Evolutionary conservation across 1,140 invertebrate genomes (phyloP).

Genomic region (Lasioglossum albipes): DNA sequence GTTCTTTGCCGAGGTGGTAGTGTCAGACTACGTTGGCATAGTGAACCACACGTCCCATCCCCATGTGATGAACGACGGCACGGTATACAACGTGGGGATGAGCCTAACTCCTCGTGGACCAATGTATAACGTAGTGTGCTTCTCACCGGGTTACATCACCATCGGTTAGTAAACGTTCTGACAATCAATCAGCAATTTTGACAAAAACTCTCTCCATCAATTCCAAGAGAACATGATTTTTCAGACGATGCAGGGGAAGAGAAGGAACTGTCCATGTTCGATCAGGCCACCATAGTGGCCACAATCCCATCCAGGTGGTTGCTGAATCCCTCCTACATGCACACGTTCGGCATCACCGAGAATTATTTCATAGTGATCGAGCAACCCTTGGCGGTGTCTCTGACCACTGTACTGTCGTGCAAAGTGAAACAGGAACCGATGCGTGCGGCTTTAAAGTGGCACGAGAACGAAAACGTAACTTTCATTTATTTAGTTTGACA

Average conservation of each 20-base stretch:
- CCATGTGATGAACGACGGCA: slow-evolving; percentile 88
- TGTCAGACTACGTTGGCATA: slow-evolving; percentile 86
- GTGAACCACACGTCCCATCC: slow-evolving; percentile 93
- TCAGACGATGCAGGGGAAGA: slow-evolving; percentile 60
- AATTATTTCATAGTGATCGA: slow-evolving; percentile 92
- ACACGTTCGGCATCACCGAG: slow-evolving; percentile 92
- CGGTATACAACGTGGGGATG: slow-evolving; percentile 90
- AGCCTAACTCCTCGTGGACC: slow-evolving; percentile 85
- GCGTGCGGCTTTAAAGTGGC: slow-evolving; percentile 85
- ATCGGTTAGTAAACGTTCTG: slow-evolving; percentile 70
- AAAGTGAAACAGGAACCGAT: slow-evolving; percentile 84
- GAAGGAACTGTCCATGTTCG: slow-evolving; percentile 83
- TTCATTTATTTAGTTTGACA: no score
- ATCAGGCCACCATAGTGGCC: slow-evolving; percentile 85
- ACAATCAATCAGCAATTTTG: not conserved
- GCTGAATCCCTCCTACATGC: slow-evolving; percentile 91
- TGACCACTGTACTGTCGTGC: slow-evolving; percentile 81
- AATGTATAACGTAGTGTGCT: slow-evolving; percentile 86
- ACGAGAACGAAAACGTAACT: slow-evolving; percentile 84
- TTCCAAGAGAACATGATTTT: not conserved
- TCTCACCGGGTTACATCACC: slow-evolving; percentile 79
- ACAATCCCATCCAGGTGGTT: slow-evolving; percentile 87
- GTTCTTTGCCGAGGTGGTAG: slow-evolving; percentile 81
- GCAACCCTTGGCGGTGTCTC: slow-evolving; percentile 88
- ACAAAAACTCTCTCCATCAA: no score